Conservation (phyloP, 2,113 vertebrate species). For the Hyla sarda region DNA sequence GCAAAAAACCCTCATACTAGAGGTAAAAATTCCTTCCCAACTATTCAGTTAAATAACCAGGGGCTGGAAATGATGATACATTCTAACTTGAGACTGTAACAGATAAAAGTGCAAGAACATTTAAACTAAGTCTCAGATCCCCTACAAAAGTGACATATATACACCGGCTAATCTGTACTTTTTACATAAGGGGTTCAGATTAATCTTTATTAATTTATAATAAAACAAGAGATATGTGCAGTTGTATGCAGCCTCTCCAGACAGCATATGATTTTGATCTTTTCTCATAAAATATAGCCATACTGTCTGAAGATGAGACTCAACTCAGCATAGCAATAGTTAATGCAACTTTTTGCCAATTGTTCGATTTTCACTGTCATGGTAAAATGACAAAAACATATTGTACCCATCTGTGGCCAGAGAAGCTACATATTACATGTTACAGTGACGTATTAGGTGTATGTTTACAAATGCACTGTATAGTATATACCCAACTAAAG, state of each 20-base stretch:
- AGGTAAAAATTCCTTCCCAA: too few species aligned
- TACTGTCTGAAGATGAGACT: background rate
- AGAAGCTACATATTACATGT: background rate
- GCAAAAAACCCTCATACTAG: too few species aligned
- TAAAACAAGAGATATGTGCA: background rate
- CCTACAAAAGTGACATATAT: background rate
- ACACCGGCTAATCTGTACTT: background rate
- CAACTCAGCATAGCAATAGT: background rate
- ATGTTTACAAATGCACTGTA: background rate
- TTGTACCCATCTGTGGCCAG: background rate
- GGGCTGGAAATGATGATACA: background rate
- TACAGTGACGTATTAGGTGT: background rate
- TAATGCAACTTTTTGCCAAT: background rate
- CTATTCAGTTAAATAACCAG: background rate
- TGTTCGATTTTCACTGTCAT: background rate
- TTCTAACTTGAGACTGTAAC: background rate
- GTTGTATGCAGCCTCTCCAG: background rate
- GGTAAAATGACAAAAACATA: background rate
- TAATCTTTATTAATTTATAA: background rate
- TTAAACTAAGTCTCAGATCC: background rate
- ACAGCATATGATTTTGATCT: background rate
- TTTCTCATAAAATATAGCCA: background rate
- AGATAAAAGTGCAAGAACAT: background rate
- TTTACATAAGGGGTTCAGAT: conserved; percentile 3
- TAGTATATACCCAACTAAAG: background rate